Evolutionary conservation across 2,888 invertebrate genomes (phyloP), one percentile per base, ranked within the genome.

Genomic region (Lysandra coridon): DNA sequence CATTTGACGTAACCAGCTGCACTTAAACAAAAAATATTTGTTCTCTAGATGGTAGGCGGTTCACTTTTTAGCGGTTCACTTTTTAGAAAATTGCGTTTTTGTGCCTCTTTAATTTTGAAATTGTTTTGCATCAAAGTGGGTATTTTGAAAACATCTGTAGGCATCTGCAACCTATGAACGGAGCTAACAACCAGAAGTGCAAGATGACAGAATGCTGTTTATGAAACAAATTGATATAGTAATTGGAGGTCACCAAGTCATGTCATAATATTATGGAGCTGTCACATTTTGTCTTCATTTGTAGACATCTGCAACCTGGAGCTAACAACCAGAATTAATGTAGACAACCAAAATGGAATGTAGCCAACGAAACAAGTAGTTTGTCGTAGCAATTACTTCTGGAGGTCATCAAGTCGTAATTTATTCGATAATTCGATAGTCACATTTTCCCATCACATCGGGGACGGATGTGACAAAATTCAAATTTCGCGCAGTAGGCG

Each of bases 31-130:
- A 74, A 74, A 44, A 74, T 74, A 44, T 74, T 44, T 74, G 23
- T 74, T 73, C 40, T n/a, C 73, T 74, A 74, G n/a, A 74, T 74
- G 44, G 69, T 69, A 69, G 69, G 69, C 33, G 69, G 69, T 33
- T 69, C 3, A 64, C 64, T 30, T 64, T 64, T 64, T 14, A 33
- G 69, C 33, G 69, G 69, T 33, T 69, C 3, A 64, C 64, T 30
- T 64, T 23, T 64, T 14, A 33, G 69, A 12, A 23, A 12, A 69
- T 33, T 69, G 69, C 17, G 69, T 69, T 69, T 64, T 64, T 64
- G 64, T 30, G 30, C 64, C 12, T 64, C 30, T 64, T 30, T 37
- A 69, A 33, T 69, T 69, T 33, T 33, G n/a, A 30, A 12, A n/a
- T 69, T 69, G 69, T 69, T 33, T 69, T 14, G 33, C 14, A 33